phyloP scores from a whole-genome alignment of 2,113 vertebrate species.

The Clarias magur region DNA sequence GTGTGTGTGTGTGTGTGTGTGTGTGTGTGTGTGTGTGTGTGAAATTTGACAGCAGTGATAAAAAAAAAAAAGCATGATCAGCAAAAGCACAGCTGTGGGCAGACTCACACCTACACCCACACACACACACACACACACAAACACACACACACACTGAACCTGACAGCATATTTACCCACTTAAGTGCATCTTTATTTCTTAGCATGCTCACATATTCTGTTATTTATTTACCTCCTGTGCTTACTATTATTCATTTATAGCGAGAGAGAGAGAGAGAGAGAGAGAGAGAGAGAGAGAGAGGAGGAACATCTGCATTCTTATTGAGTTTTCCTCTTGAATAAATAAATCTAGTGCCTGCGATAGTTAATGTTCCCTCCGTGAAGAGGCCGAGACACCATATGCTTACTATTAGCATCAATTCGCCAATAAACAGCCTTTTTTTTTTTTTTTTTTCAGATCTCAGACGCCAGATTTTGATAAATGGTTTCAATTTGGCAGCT shows the following conservation, averaged over 20 bases:
- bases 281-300: slow-evolving; percentile 28
- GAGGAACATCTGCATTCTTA: slow-evolving; percentile 55
- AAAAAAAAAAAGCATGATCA: not conserved
- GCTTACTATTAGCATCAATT: slow-evolving; percentile 79
- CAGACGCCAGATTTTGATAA: slow-evolving; percentile 79
- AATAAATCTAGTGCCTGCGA: slow-evolving; percentile 69
- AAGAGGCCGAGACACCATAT: slow-evolving; percentile 63
- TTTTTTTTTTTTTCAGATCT: slow-evolving; percentile 69
- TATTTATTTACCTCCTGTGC: slow-evolving; percentile 46
- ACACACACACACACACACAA: not conserved
- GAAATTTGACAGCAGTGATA: not conserved
- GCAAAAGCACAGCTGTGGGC: slow-evolving; percentile 5
- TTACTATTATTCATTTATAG: slow-evolving; percentile 45
- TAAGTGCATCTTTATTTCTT: slow-evolving; percentile 24
- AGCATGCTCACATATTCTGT: slow-evolving; percentile 12
- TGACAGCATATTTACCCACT: slow-evolving; percentile 25
- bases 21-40: not conserved
- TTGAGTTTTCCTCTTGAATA: slow-evolving; percentile 73
- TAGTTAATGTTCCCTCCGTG: slow-evolving; percentile 56
- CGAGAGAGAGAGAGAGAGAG: not conserved
- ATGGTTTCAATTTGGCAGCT: slow-evolving; percentile 82
- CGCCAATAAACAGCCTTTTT: slow-evolving; percentile 79
- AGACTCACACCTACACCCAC: not conserved
- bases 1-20: slow-evolving; percentile 8
- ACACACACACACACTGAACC: not conserved